These are phyloP conservation scores for Psittacula echo DNA, from an alignment of 2,797 vertebrate genomes.

Conservation along the genomic window DNA sequence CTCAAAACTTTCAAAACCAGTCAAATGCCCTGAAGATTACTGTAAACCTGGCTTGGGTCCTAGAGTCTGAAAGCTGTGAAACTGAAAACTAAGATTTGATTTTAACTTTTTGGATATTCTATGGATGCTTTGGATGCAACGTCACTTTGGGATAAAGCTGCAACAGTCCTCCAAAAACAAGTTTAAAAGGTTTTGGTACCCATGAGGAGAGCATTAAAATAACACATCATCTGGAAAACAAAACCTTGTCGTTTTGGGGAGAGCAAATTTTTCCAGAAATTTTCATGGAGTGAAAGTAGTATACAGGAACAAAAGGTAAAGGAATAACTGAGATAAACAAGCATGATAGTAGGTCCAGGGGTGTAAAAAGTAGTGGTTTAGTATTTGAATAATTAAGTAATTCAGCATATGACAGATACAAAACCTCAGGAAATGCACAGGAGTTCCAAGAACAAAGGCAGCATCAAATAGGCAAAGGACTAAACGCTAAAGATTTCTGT, in stretches of 20 bases:
- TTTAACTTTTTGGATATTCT: neutral
- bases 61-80: neutral
- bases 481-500: neutral
- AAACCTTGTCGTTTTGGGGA: neutral
- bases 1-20: neutral
- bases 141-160: neutral
- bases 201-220: neutral
- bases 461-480: neutral
- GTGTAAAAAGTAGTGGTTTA: neutral
- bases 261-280: neutral
- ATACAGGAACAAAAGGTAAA: neutral
- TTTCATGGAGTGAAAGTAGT: neutral
- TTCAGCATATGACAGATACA: neutral
- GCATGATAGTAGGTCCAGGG: neutral
- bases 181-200: neutral
- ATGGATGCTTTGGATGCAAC: neutral
- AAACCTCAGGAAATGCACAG: neutral
- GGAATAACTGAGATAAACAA: neutral
- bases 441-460: neutral
- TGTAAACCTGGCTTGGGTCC: neutral
- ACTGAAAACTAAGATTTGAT: neutral
- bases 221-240: neutral
- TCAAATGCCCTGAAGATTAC: neutral
- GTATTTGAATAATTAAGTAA: neutral
- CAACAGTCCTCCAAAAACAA: neutral